Base-by-base conservation (phyloP, 2,888 invertebrate species). In the Chouioia cunea region DNA sequence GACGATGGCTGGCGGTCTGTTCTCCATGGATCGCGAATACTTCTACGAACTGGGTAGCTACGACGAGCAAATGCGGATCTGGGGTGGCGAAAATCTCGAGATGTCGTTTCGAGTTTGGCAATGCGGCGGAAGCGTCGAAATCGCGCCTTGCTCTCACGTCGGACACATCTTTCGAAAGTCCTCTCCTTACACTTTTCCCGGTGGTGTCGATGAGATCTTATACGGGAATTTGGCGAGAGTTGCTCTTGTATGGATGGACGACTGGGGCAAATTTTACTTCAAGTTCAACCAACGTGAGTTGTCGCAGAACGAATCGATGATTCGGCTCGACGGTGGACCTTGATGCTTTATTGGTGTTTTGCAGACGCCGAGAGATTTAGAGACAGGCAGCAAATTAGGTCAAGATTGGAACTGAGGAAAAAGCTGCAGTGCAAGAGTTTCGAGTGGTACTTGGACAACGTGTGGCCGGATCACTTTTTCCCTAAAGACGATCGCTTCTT, bases 11-110 rank as follows among this genome's bases (percentile, higher is more conserved):
- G 97, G 97, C 0, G 97, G 97, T 0, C 87, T 97, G n/a, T 97
- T 97, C 83, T 92, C 96, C 0, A 96, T 97, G 73, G 91, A 95
- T 76, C 91, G 91, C 77, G 89, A 92, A 62, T 93, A 95, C 77
- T 97, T 97, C 82, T 95, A 94, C 87, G 91, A 95, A 75, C 86
- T 96, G 16, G 97, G 97, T 0, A 89, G 90, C 8, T 92, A 92
- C 76, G 92, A 92, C 76, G 89, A 91, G 22, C 79, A 89, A 50
- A 91, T 92, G 91, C 90, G 92, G 77, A 96, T 98, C 73, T 99
- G 99, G 99, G 99, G 99, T 4, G 99, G 97, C 0, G 99, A 99
- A 86, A 99, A 99, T 86, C 89, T 99, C 46, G 99, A 99, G 86
- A 89, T 99, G 84, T 98, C 98, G 0, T 97, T 99, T 86, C 90